Base-by-base conservation (phyloP, 2,888 invertebrate genomes). In the Drosophila atripex region DNA sequence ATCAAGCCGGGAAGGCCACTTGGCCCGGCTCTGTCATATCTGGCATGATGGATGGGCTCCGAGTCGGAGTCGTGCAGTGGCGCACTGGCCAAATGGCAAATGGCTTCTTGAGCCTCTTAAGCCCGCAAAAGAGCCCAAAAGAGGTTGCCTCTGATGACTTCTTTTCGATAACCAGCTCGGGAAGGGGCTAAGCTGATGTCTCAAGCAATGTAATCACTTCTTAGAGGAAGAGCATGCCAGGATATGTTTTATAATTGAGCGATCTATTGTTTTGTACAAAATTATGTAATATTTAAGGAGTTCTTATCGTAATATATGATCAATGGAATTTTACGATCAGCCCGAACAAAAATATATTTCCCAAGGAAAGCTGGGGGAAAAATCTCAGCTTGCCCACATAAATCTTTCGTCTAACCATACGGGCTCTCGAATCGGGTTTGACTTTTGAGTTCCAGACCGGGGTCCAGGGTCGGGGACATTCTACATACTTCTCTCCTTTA, bases 1-100 rank as follows among this genome's bases (percentile, higher is more conserved):
- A 72, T 51, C 60, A 47, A 54, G 60, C 58, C 54, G n/a, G n/a
- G 25, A 45, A 60, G 53, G 55, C 57, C 60, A 53, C 66, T 55
- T 69, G 57, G 55, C 47, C 49, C 47, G 41, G 43, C 35, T 16
- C 56, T 66, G 71, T 74, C 74, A 74, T 71, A 76, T 74, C 74
- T 73, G 79, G 55, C 52, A 63, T 70, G 82, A 80, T 80, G 84
- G 84, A 80, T 80, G 86, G 68, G 9, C 47, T 12, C n/a, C 16
- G 12, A 50, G 53, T 7, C 49, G 52, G 35, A 32, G 59, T 60
- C 60, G 59, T 60, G 59, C 60, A n/a, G 59, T 59, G 45, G 51
- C 35, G 51, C 35, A 35, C 12, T 35, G 35, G 35, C 35, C 35
- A 35, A 35, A 35, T 35, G 35, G 35, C 63, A 64, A 64, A 64